phyloP scores from a whole-genome alignment of 2,113 vertebrate species.

The Fregata magnificens region DNA sequence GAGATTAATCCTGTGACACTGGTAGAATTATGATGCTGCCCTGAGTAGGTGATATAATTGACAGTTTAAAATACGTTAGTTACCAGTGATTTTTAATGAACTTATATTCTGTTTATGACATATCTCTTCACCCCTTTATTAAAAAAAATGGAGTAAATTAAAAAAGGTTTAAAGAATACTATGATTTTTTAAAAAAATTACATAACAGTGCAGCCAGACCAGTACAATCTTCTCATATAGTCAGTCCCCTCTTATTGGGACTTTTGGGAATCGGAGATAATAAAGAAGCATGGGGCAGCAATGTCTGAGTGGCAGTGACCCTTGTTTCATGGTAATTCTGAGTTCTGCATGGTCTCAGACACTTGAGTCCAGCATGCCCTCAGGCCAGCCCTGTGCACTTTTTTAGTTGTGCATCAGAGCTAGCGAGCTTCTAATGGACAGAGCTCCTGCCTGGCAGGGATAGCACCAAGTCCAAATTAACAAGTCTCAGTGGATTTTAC shows the following conservation, averaged over 20 bases:
- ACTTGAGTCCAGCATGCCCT: background rate
- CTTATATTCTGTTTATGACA: background rate
- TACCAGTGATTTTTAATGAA: background rate
- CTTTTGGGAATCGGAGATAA: background rate
- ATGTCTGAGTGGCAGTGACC: background rate
- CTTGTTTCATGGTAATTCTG: background rate
- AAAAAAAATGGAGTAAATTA: background rate
- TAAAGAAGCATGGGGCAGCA: background rate
- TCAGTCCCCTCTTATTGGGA: background rate
- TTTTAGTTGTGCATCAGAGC: background rate
- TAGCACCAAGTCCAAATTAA: background rate
- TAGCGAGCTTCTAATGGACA: rapidly evolving
- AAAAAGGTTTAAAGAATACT: background rate
- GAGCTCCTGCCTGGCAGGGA: background rate
- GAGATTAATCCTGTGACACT: background rate
- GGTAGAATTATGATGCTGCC: background rate
- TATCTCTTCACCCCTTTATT: background rate
- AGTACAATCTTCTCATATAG: background rate
- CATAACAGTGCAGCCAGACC: background rate
- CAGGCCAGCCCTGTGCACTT: background rate
- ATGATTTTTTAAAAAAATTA: background rate
- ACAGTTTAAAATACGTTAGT: background rate
- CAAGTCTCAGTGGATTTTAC: background rate
- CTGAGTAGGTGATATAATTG: background rate
- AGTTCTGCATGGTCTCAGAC: background rate